These are phyloP conservation scores for Dendrolimus pini DNA, from an alignment of 2,888 invertebrate genomes.

Conservation along the genomic window DNA sequence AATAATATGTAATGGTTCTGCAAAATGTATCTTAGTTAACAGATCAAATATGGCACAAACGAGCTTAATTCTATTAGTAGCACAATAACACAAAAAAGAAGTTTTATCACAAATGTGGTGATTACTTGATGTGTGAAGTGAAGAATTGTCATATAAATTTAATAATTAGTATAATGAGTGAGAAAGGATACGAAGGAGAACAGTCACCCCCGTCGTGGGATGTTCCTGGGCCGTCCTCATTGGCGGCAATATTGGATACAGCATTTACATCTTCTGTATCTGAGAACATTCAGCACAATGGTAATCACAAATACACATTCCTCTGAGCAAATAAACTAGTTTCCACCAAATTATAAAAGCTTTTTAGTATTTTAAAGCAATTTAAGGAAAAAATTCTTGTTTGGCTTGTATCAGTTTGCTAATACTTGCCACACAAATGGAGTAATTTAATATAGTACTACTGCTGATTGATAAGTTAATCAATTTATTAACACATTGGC, in stretches of 20 bases:
- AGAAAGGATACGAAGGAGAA: slow-evolving; percentile 54
- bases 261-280: slow-evolving; percentile 77
- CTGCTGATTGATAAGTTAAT: too few species aligned
- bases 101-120: neutral
- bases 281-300: slow-evolving; percentile 53
- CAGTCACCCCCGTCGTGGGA: slow-evolving; percentile 60
- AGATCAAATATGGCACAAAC: neutral
- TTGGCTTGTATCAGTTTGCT: neutral
- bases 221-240: slow-evolving; percentile 67
- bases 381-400: neutral
- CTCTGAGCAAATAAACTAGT: neutral
- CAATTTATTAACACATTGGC: too few species aligned
- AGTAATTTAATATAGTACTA: neutral
- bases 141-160: slow-evolving; percentile 2
- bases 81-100: neutral
- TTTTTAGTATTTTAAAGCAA: neutral
- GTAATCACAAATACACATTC: slow-evolving; percentile 23
- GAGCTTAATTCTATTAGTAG: neutral
- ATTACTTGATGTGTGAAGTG: neutral
- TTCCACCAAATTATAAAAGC: neutral
- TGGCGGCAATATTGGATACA: slow-evolving; percentile 80
- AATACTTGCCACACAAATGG: neutral
- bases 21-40: neutral
- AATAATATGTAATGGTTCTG: neutral
- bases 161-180: slow-evolving; percentile 52